Base-by-base conservation (phyloP, 2,888 invertebrate species). In the Spialia ferax region DNA sequence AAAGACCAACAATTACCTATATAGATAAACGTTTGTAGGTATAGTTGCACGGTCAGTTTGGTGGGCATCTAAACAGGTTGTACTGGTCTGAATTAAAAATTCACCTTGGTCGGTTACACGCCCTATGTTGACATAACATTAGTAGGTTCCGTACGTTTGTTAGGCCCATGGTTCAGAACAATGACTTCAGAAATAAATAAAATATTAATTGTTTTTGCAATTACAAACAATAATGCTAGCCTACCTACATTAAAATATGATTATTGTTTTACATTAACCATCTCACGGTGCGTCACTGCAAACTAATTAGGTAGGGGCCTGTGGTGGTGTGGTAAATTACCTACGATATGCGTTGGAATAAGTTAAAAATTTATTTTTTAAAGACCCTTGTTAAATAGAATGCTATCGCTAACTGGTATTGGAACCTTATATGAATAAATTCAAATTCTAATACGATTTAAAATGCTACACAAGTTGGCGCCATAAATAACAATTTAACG, bases 61-160 rank as follows among this genome's bases (percentile, higher is more conserved):
- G 74, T 68, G 70, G 71, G 73, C 73, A 8, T 54, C 73, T 75
- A 76, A 81, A 82, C 82, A 66, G 74, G 81, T 78, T 70, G 57
- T 67, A 73, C 80, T 69, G 75, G 81, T 81, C 56, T 35, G 48
- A 35, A 50, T 64, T 50, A 57, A 57, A 45, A 57, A 57, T 35
- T 29, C 68, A 70, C 73, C 73, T 71, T 70, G 70, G 63, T 56
- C 60, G 65, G 18, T 23, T 62, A 61, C 55, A 63, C 62, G 69
- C 15, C 61, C 56, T 60, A 50, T 70, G 71, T 70, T 71, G 64
- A 72, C 70, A 67, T 69, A 64, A 62, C 63, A 68, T 45, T 48
- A 50, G 4, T 45, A 18, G 50, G 50, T 20, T 22, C 13, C 22
- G 50, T 23, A 50, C 22, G 4, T 15, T 22, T 13, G 50, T 50